phyloP scores from a whole-genome alignment of 2,113 vertebrate species.

The Tychaedon coryphoeus region DNA sequence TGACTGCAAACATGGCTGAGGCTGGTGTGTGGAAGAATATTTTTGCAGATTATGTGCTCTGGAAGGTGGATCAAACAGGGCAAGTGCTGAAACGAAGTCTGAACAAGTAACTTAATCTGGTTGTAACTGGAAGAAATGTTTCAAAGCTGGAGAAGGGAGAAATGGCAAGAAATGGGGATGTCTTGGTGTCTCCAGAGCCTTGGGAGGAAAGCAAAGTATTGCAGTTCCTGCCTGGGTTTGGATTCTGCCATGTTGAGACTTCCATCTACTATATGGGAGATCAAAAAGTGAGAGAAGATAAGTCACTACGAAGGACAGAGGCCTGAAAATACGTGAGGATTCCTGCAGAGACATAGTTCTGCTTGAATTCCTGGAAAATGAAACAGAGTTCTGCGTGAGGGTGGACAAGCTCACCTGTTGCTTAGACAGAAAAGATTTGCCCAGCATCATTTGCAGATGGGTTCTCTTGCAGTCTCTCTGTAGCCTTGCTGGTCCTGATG shows the following conservation, averaged over 20 bases:
- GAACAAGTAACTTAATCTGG: not conserved
- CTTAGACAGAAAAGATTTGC: not conserved
- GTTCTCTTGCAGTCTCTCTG: not conserved
- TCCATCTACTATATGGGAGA: not conserved
- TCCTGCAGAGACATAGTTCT: not conserved
- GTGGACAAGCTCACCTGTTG: not conserved
- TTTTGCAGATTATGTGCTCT: not conserved
- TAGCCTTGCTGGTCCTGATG: not conserved
- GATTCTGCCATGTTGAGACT: not conserved
- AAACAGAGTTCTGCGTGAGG: not conserved
- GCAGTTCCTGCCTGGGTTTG: not conserved
- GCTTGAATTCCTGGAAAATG: not conserved
- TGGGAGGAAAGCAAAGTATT: not conserved
- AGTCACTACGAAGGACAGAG: not conserved
- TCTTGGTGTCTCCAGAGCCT: not conserved
- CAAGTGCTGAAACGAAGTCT: not conserved
- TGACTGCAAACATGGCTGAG: not conserved
- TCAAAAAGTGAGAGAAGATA: not conserved
- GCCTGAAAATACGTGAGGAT: not conserved
- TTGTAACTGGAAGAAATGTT: not conserved
- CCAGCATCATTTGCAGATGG: not conserved
- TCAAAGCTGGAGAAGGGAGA: not conserved
- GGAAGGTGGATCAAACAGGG: not conserved
- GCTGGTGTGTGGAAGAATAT: not conserved
- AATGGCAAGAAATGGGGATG: not conserved